Evolutionary conservation across 1,140 invertebrate genomes (phyloP).

Genomic region (Monomorium pharaonis): DNA sequence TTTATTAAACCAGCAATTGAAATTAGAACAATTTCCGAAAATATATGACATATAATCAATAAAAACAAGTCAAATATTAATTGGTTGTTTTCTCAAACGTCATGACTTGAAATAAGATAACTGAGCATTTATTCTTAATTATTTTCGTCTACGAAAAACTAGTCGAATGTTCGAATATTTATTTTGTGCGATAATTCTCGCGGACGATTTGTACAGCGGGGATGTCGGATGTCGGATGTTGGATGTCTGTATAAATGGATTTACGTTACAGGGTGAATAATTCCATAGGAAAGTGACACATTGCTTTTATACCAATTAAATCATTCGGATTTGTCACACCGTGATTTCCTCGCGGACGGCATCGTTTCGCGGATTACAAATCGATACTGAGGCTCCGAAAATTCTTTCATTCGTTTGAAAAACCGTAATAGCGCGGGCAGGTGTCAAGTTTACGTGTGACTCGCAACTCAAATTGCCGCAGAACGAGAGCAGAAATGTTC

Average conservation of each 20-base stretch:
- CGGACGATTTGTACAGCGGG: background rate
- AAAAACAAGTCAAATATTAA: background rate
- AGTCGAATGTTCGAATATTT: background rate
- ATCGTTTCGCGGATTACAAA: background rate
- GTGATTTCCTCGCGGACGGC: background rate
- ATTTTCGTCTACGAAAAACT: background rate
- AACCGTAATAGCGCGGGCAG: background rate
- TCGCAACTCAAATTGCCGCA: constrained; percentile 4
- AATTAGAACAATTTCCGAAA: background rate
- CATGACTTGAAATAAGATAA: background rate
- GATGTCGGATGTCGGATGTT: background rate
- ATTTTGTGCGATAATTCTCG: background rate
- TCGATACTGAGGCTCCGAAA: background rate
- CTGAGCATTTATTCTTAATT: background rate
- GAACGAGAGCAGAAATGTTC: constrained; percentile 8
- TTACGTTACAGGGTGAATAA: constrained; percentile 5
- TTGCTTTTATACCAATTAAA: background rate
- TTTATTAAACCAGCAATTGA: background rate
- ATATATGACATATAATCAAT: background rate
- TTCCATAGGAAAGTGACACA: background rate
- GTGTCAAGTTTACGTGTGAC: constrained; percentile 15
- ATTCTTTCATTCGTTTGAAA: background rate
- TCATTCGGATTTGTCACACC: background rate
- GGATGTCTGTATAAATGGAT: background rate
- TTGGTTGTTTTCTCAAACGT: background rate